phyloP scores from a whole-genome alignment of 2,113 vertebrate genomes.

The Jaculus jaculus region DNA sequence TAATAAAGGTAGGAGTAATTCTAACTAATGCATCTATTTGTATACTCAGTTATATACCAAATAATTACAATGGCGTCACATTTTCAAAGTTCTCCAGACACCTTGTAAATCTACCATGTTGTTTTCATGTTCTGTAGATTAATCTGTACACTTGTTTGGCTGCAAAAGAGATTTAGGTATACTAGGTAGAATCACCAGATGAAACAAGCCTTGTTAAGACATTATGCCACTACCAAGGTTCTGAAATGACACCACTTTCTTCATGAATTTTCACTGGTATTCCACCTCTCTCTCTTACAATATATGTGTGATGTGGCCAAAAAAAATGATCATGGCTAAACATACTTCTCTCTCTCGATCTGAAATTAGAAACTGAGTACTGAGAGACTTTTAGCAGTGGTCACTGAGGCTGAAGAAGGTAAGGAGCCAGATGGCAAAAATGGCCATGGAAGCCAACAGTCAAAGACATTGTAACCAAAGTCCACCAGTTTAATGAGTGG shows the following conservation, averaged over 20 bases:
- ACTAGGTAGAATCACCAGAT: background rate
- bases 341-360: background rate
- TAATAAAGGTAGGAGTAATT: constrained; percentile 28
- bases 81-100: background rate
- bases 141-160: background rate
- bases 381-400: background rate
- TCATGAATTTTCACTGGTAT: background rate
- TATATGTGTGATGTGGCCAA: background rate
- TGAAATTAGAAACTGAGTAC: constrained; percentile 15
- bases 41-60: background rate
- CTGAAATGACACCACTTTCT: background rate
- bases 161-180: background rate
- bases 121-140: background rate
- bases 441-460: background rate
- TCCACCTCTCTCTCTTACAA: background rate
- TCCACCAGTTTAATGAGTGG: background rate
- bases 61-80: background rate
- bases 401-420: background rate
- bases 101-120: background rate
- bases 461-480: background rate
- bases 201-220: background rate
- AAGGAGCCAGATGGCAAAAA: background rate
- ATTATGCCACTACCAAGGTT: background rate
- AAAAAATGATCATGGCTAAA: background rate
- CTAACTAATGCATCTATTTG: background rate